These are phyloP conservation scores for Diloba caeruleocephala DNA, from an alignment of 2,888 invertebrate species.

Conservation along the genomic window DNA sequence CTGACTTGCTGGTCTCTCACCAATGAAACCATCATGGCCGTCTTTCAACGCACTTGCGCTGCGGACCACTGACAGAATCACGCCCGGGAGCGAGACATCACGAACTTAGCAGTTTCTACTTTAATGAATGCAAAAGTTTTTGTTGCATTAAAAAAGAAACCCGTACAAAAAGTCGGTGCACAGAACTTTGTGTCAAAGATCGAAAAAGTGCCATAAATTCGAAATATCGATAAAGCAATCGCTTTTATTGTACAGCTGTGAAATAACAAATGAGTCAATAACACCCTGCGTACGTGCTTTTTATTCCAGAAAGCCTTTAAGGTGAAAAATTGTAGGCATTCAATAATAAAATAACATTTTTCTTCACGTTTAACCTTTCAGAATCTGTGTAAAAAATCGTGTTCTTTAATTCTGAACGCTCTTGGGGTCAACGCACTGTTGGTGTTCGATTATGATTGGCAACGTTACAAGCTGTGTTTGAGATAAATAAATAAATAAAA, in stretches of 20 bases:
- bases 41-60: too few species aligned
- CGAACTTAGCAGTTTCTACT: too few species aligned
- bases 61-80: too few species aligned
- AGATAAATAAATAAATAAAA: too few species aligned
- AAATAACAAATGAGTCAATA: slow-evolving; percentile 37
- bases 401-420: background rate
- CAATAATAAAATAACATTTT: slow-evolving; percentile 34
- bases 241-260: slow-evolving; percentile 14
- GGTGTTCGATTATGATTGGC: slow-evolving; percentile 10
- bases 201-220: slow-evolving; percentile 37
- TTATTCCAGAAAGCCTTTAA: slow-evolving; percentile 18
- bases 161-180: too few species aligned
- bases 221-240: slow-evolving; percentile 36
- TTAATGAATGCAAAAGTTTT: too few species aligned
- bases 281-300: slow-evolving; percentile 35
- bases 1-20: too few species aligned
- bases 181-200: background rate
- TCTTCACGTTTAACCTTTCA: slow-evolving; percentile 17
- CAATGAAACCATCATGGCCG: too few species aligned
- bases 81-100: too few species aligned
- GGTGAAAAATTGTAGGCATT: slow-evolving; percentile 32
- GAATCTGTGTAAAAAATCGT: slow-evolving; percentile 1
- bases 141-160: too few species aligned
- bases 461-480: too few species aligned
- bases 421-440: slow-evolving; percentile 8